Conservation (phyloP, 2,113 vertebrate genomes). For the Micronycteris hirsuta region DNA sequence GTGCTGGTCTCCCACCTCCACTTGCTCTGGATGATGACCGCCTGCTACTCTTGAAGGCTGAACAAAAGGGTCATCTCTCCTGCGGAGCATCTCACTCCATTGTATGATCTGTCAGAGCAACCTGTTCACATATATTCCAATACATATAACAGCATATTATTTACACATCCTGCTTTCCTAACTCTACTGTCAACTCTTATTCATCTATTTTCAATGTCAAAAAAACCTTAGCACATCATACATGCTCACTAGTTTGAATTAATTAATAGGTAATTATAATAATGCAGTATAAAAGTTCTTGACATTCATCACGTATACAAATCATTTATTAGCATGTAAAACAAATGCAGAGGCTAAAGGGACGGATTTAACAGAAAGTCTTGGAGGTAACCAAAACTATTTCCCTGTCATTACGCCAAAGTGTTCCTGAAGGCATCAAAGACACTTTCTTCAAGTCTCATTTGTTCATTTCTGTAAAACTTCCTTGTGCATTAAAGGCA, state of each 20-base stretch:
- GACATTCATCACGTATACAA: neutral
- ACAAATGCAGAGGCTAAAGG: neutral
- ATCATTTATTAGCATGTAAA: neutral
- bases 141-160: neutral
- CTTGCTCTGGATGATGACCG: neutral
- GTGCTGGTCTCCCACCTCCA: neutral
- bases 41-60: neutral
- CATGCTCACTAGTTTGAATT: neutral
- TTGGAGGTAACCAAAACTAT: neutral
- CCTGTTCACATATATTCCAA: neutral
- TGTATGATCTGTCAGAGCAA: neutral
- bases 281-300: neutral
- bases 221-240: neutral
- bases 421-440: neutral
- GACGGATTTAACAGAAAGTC: neutral
- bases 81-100: neutral
- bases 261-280: neutral
- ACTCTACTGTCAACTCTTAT: neutral
- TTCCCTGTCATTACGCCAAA: neutral
- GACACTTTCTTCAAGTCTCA: neutral
- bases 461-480: slow-evolving; percentile 1
- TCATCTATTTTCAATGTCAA: neutral
- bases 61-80: neutral
- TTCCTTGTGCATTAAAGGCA: neutral
- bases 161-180: neutral